Evolutionary conservation across 2,797 vertebrate species (phyloP).

Genomic region (Halcyon chelicuti): DNA sequence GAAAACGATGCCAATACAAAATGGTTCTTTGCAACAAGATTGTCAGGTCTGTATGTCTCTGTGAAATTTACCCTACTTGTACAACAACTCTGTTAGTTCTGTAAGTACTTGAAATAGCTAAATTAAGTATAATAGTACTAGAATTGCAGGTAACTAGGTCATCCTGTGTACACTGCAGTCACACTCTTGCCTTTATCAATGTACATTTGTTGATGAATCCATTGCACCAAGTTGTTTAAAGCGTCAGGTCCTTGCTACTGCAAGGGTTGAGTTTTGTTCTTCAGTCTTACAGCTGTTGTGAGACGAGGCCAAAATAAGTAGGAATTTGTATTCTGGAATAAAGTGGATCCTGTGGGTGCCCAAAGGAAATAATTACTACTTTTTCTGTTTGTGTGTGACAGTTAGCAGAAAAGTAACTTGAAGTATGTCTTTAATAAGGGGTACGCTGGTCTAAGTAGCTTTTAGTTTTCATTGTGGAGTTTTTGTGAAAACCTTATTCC

Average conservation of each 20-base stretch:
- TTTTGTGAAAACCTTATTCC: not conserved
- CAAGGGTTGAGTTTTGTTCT: not conserved
- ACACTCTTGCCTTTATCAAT: not conserved
- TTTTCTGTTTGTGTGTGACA: not conserved
- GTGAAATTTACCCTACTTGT: not conserved
- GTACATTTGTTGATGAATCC: not conserved
- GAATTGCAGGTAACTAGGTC: not conserved
- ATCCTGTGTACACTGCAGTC: not conserved
- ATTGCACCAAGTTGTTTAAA: not conserved
- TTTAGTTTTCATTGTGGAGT: not conserved
- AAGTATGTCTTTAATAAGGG: not conserved
- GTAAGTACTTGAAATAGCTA: not conserved
- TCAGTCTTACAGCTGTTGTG: not conserved
- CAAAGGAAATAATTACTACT: not conserved
- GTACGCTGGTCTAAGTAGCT: not conserved
- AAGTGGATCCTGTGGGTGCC: not conserved
- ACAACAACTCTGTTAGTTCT: not conserved
- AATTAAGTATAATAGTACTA: not conserved
- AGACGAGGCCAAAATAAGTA: not conserved
- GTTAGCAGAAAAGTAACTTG: not conserved
- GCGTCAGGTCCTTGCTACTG: not conserved
- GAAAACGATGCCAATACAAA: not conserved
- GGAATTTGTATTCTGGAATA: not conserved
- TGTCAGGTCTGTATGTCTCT: not conserved
- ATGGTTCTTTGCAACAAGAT: not conserved